Conservation (phyloP, 1,140 invertebrate species). For the Nomia melanderi region DNA sequence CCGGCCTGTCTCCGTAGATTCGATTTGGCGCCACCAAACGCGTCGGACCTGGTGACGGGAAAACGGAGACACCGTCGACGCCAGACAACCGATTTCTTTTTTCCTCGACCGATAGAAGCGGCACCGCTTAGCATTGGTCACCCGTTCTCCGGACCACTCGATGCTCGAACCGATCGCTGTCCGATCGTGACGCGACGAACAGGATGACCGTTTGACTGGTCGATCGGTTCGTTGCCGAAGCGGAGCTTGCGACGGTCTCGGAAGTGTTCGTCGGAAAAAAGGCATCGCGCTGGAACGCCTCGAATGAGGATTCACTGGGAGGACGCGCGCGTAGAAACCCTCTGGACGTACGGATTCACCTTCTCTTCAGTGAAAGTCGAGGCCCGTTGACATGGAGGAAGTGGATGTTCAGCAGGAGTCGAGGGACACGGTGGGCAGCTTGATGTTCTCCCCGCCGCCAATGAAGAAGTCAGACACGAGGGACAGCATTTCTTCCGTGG, state of each 20-base stretch:
- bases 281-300: neutral
- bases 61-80: neutral
- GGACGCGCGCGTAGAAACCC: neutral
- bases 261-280: neutral
- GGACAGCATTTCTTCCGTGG: slow-evolving; percentile 85
- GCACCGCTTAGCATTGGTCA: neutral
- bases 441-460: slow-evolving; percentile 75
- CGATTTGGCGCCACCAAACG: slow-evolving; percentile 21
- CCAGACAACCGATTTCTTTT: neutral
- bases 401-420: slow-evolving; percentile 68
- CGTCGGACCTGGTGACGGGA: slow-evolving; percentile 5
- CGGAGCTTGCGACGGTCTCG: neutral
- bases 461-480: slow-evolving; percentile 83
- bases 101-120: neutral
- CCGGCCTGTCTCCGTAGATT: slow-evolving; percentile 26
- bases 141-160: no score
- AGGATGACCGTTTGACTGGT: neutral
- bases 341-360: neutral
- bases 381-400: slow-evolving; percentile 66
- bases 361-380: neutral
- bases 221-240: neutral
- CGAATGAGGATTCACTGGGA: slow-evolving; percentile 3
- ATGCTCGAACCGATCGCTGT: neutral
- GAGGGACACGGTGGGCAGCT: slow-evolving; percentile 72
- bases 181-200: no score